phyloP scores from a whole-genome alignment of 1,140 invertebrate species.

The Epicauta chinensis region DNA sequence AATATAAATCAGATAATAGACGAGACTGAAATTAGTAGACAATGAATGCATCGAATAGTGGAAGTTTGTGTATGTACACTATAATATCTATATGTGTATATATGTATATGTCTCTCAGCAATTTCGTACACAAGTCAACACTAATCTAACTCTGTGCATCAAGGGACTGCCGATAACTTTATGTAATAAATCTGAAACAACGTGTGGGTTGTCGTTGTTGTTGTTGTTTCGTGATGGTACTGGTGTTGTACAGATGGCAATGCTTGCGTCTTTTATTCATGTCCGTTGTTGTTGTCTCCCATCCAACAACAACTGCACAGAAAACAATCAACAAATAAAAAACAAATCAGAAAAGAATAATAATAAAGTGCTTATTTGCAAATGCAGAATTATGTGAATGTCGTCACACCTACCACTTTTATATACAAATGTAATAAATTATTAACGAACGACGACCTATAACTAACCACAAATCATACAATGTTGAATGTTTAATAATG shows the following conservation, averaged over 20 bases:
- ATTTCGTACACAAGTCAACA: slow-evolving; percentile 3
- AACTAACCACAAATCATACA: too few relatives aligned
- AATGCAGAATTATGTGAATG: slow-evolving; percentile 12
- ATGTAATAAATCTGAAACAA: slow-evolving; percentile 2
- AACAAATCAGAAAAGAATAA: too few relatives aligned
- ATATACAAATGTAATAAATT: too few relatives aligned
- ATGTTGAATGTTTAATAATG: too few relatives aligned
- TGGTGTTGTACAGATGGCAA: too few relatives aligned
- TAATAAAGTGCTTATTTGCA: slow-evolving; percentile 5
- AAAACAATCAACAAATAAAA: too few relatives aligned
- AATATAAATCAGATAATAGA: slow-evolving; percentile 11
- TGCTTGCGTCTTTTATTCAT: too few relatives aligned
- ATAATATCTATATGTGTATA: slow-evolving; percentile 1
- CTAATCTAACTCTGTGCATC: neutral
- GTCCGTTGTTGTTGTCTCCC: too few relatives aligned
- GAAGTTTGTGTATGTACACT: neutral
- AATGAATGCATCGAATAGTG: neutral
- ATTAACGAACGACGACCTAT: too few relatives aligned
- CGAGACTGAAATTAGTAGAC: slow-evolving; percentile 3
- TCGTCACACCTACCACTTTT: slow-evolving; percentile 10
- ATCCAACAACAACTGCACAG: too few relatives aligned
- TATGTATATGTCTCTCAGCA: slow-evolving; percentile 2
- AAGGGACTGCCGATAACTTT: slow-evolving; percentile 3
- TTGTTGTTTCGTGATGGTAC: too few relatives aligned
- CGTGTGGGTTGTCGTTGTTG: neutral